Percentiles rank a stretch among this genome's conserved stretches.
These are phyloP conservation scores for Rhinopomastus cyanomelas DNA, from an alignment of 2,113 vertebrate genomes.

Conservation along the genomic window DNA sequence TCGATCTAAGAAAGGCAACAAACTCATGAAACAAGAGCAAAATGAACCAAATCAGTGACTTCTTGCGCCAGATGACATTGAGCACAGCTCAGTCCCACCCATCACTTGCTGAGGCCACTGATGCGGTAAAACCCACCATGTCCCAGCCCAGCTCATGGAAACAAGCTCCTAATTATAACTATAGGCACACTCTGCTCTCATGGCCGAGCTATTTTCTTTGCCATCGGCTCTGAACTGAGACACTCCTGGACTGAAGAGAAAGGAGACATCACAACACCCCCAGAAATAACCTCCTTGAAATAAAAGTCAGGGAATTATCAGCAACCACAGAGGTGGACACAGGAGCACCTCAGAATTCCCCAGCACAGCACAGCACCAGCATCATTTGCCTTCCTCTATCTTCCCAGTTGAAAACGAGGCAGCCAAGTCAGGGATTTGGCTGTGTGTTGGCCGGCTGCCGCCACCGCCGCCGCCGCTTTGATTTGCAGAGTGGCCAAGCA, in stretches of 20 bases:
- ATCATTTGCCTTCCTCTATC: background rate
- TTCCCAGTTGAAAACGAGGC: constrained; percentile 42
- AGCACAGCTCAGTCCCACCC: background rate
- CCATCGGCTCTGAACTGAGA: constrained; percentile 1
- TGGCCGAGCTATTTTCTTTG: constrained; percentile 26
- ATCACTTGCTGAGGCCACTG: background rate
- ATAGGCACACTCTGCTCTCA: background rate
- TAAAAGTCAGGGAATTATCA: constrained; percentile 26
- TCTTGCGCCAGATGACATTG: background rate
- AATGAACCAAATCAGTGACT: constrained; percentile 1
- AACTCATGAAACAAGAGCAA: constrained; percentile 4
- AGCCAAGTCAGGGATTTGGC: constrained; percentile 71
- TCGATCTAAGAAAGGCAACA: constrained; percentile 3
- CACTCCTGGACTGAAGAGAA: constrained; percentile 4
- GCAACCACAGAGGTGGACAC: background rate
- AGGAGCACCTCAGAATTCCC: constrained; percentile 34
- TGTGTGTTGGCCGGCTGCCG: constrained; percentile 52
- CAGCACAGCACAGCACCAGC: background rate
- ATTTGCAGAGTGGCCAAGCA: constrained; percentile 66
- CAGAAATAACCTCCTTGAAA: background rate
- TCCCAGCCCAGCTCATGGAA: background rate
- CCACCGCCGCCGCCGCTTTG: constrained; percentile 69
- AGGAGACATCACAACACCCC: background rate
- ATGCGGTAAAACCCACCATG: background rate
- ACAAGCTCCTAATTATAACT: constrained; percentile 3